phyloP scores from a whole-genome alignment of 2,113 vertebrate species.

The Corythoichthys haematopterus region DNA sequence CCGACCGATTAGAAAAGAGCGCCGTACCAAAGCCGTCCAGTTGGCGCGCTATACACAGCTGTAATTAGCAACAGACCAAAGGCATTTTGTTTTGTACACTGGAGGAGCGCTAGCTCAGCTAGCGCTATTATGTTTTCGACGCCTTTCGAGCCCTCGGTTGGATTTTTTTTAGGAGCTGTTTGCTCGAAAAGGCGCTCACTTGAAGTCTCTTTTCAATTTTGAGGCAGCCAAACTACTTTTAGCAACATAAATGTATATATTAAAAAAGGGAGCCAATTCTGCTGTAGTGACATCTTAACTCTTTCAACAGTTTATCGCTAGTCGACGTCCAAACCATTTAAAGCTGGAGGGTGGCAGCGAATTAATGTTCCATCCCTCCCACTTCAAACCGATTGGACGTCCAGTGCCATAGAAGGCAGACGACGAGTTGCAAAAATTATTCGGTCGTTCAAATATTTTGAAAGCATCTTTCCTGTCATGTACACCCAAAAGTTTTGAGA shows the following conservation, averaged over 20 bases:
- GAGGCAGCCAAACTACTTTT: constrained; percentile 54
- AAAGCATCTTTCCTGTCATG: no score
- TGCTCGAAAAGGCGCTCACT: constrained; percentile 58
- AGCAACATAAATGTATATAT: constrained; percentile 48
- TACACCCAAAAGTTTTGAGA: no score
- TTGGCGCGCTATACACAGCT: constrained; percentile 39
- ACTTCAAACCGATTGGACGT: no score
- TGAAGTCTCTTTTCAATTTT: constrained; percentile 65
- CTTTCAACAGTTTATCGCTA: no score
- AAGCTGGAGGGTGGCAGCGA: no score
- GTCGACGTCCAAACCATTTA: no score
- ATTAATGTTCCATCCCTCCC: no score
- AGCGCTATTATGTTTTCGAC: constrained; percentile 58
- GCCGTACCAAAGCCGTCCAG: constrained; percentile 55
- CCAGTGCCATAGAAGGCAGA: no score
- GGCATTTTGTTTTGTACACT: constrained; percentile 59
- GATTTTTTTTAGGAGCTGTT: constrained; percentile 62
- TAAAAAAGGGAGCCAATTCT: constrained; percentile 26
- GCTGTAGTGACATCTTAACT: constrained; percentile 28
- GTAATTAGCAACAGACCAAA: constrained; percentile 68
- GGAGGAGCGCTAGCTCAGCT: constrained; percentile 51
- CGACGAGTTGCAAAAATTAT: no score
- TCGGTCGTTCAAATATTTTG: no score
- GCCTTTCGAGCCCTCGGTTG: constrained; percentile 61
- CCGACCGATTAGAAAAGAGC: constrained; percentile 19